These are phyloP conservation scores for Acromyrmex echinatior DNA, from an alignment of 1,140 invertebrate genomes.

Conservation along the genomic window DNA sequence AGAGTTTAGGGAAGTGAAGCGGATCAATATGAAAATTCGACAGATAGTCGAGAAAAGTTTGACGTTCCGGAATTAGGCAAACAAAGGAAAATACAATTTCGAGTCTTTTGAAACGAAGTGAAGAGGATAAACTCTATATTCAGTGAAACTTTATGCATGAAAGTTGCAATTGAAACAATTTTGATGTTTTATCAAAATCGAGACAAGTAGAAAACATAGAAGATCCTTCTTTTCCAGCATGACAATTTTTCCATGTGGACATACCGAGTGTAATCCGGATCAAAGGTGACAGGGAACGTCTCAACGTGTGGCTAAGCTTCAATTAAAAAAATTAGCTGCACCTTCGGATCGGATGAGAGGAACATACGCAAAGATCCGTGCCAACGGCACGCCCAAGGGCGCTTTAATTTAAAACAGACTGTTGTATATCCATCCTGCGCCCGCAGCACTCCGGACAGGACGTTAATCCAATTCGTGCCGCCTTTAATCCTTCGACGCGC, in stretches of 20 bases:
- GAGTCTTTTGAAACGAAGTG: not conserved
- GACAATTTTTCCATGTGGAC: conserved; percentile 12
- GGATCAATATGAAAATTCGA: not conserved
- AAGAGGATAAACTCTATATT: conserved; percentile 3
- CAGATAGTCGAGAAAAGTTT: not conserved
- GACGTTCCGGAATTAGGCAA: not conserved
- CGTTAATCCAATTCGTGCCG: conserved; percentile 74
- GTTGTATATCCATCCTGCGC: conserved; percentile 52
- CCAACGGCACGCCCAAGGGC: conserved; percentile 69
- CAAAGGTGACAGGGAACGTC: conserved; percentile 34
- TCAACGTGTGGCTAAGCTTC: conserved; percentile 36
- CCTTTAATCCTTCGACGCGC: conserved; percentile 76
- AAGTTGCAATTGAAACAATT: conserved; percentile 22
- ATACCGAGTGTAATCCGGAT: conserved; percentile 39
- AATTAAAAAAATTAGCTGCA: conserved; percentile 74
- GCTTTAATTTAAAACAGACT: conserved; percentile 76
- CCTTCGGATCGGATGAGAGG: conserved; percentile 45
- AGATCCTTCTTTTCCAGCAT: not conserved
- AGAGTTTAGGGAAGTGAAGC: not conserved
- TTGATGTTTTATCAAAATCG: conserved; percentile 21
- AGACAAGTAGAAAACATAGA: not conserved
- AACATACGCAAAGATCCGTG: conserved; percentile 55
- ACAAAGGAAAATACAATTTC: not conserved
- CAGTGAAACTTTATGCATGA: not conserved
- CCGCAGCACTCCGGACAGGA: conserved; percentile 40